Percentiles rank a stretch among this genome's conserved stretches.
phyloP scores from a whole-genome alignment of 1,140 invertebrate species.

The Drosophila nigromelanica region DNA sequence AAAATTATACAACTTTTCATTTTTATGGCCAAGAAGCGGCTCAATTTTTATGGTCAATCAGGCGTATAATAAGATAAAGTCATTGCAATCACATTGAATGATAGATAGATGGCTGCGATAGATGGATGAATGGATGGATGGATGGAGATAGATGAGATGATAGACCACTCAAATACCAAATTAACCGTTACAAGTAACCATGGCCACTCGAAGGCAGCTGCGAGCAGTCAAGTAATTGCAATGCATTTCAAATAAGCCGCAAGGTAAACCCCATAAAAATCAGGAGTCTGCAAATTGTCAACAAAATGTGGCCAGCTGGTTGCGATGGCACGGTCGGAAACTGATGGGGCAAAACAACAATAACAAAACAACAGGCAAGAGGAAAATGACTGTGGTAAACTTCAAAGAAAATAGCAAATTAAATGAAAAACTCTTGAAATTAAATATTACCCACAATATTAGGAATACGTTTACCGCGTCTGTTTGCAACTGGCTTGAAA shows the following conservation, averaged over 20 bases:
- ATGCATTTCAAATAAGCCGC: conserved; percentile 66
- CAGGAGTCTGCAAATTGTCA: conserved; percentile 36
- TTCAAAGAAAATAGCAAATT: conserved; percentile 63
- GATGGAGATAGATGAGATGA: conserved; percentile 20
- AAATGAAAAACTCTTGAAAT: conserved; percentile 56
- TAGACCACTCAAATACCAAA: conserved; percentile 25
- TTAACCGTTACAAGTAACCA: conserved; percentile 53
- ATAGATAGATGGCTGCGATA: conserved; percentile 27
- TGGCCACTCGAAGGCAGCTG: neutral
- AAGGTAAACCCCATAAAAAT: conserved; percentile 26
- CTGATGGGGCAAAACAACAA: conserved; percentile 44
- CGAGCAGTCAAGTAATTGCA: conserved; percentile 34
- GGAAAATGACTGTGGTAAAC: conserved; percentile 25
- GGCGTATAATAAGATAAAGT: conserved; percentile 76
- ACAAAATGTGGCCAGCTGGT: conserved; percentile 19
- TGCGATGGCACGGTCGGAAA: neutral
- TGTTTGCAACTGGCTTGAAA: neutral
- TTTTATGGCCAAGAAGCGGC: conserved; percentile 59
- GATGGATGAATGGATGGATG: conserved; percentile 3
- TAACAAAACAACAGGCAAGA: conserved; percentile 23
- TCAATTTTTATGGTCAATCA: conserved; percentile 75
- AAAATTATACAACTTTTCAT: conserved; percentile 72
- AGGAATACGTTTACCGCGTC: neutral
- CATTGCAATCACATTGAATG: conserved; percentile 47
- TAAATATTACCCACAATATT: conserved; percentile 46